Base-by-base conservation (phyloP, 2,888 invertebrate species). In the Zygaena filipendulae region DNA sequence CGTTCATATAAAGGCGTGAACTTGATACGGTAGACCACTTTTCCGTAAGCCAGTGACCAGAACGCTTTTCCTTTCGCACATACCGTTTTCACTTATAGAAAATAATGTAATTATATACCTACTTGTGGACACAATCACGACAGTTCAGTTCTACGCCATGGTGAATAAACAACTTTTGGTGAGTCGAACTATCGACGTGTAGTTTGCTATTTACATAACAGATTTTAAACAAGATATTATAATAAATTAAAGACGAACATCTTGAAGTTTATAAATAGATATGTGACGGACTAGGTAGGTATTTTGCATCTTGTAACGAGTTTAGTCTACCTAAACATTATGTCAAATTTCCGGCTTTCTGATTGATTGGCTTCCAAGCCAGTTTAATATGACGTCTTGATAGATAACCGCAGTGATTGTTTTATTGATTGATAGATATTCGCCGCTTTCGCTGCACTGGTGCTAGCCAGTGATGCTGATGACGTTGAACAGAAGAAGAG, bases 1-100 rank as follows among this genome's bases (percentile, higher is more conserved):
- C 55, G 55, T 55, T 62, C 55, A 63, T 77, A 77, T 77, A 79
- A 75, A 77, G 69, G 55, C 68, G 52, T 74, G 70, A 71, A 75
- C 74, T 72, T 75, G 70, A 71, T 72, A 70, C 54, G 39, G 42
- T 44, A 53, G 40, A 39, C 51, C 77, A 79, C 77, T 77, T 72
- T 72, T 75, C 72, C 62, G 39, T 42, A 55, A 49, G 57, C 43
- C 49, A 47, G 52, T 50, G 56, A 43, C 46, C 47, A 49, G 59
- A 62, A 44, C 68, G 67, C 71, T 74, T 75, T 75, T 72, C 63
- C 56, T 67, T 57, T 62, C 59, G 56, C 46, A 49, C 42, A 47
- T 48, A 53, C 45, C 45, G 51, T 60, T 60, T 59, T 51, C 42
- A 16, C 40, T 29, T 36, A 23, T 45, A 47, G 49, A 43, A 48